Conservation (phyloP, 2,797 vertebrate genomes). For the Zalophus californianus region DNA sequence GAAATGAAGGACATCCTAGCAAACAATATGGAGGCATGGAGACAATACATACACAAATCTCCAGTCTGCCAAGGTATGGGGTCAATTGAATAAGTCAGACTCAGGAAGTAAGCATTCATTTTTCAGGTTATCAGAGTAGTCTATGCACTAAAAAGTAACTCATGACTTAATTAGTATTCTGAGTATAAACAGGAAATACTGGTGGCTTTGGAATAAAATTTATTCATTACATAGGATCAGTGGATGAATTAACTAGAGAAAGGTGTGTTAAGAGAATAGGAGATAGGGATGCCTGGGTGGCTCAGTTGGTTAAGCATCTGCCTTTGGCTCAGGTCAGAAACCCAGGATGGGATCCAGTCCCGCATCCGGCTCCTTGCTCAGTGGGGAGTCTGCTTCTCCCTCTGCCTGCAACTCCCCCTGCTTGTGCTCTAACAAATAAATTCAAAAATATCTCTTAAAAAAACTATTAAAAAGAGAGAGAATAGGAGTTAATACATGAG, state of each 20-base stretch:
- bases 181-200: not conserved
- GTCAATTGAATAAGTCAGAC: not conserved
- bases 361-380: too few species aligned
- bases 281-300: too few species aligned
- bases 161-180: constrained; percentile 24
- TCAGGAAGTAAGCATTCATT: not conserved
- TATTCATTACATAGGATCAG: not conserved
- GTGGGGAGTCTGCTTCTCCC: too few species aligned
- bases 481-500: not conserved
- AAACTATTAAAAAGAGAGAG: not conserved
- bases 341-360: too few species aligned
- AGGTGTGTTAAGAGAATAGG: not conserved
- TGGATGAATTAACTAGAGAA: not conserved
- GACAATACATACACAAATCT: not conserved
- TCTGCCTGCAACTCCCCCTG: too few species aligned
- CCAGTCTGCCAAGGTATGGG: not conserved
- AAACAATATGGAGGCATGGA: not conserved
- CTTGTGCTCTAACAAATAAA: too few species aligned
- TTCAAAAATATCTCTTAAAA: too few species aligned
- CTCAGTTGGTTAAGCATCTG: too few species aligned
- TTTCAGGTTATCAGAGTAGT: not conserved
- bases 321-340: too few species aligned
- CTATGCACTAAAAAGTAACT: constrained; percentile 21
- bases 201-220: constrained; percentile 48
- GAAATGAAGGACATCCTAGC: not conserved